phyloP scores from a whole-genome alignment of 2,797 vertebrate species.

The Crenuchus spilurus region DNA sequence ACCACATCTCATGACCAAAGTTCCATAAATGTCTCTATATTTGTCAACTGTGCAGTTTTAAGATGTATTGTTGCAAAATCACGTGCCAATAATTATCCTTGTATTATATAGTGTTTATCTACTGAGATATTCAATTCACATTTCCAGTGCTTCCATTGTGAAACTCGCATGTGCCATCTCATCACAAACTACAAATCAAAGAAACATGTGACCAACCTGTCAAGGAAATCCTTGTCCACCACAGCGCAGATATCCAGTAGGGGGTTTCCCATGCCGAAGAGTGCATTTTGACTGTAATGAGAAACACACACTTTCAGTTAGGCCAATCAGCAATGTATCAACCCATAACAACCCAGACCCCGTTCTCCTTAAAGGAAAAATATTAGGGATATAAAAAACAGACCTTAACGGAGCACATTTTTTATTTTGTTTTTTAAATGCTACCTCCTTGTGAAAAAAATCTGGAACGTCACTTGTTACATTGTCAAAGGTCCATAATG shows the following conservation, averaged over 20 bases:
- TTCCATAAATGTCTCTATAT: neutral
- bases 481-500: too few relatives aligned
- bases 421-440: too few relatives aligned
- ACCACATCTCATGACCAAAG: neutral
- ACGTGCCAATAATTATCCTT: too few relatives aligned
- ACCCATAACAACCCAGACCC: neutral
- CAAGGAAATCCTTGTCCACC: constrained; percentile 97
- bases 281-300: constrained; percentile 87
- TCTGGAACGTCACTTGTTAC: too few relatives aligned
- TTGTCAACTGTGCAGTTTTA: neutral
- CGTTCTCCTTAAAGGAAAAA: too few relatives aligned
- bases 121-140: neutral
- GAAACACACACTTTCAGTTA: constrained; percentile 9
- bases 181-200: constrained; percentile 2
- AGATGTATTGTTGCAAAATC: neutral
- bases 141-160: neutral
- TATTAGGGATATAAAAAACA: too few relatives aligned
- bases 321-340: neutral
- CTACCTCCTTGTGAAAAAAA: too few relatives aligned
- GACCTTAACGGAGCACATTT: too few relatives aligned
- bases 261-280: constrained; percentile 99
- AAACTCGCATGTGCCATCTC: neutral
- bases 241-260: constrained; percentile 93
- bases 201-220: constrained; percentile 86
- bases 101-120: neutral